Evolutionary conservation across 2,888 invertebrate genomes (phyloP).

Genomic region (Drosophila mayaguana): DNA sequence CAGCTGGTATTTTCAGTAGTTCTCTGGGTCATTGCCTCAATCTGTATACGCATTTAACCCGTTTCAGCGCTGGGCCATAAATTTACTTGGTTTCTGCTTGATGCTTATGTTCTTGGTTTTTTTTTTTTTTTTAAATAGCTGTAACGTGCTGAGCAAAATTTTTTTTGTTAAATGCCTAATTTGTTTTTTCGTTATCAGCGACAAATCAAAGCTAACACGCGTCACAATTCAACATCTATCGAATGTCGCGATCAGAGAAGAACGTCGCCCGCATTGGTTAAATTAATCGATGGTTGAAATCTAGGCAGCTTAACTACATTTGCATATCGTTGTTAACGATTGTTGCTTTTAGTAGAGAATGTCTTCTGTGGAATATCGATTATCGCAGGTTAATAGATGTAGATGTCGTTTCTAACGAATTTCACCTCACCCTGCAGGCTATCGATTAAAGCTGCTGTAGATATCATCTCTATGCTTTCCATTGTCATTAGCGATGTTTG

Average conservation of each 20-base stretch:
- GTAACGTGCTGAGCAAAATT: constrained; percentile 68
- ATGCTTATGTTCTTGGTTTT: constrained; percentile 18
- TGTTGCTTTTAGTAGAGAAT: background rate
- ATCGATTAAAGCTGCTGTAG: background rate
- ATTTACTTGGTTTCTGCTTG: constrained; percentile 37
- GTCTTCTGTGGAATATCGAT: background rate
- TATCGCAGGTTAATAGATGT: background rate
- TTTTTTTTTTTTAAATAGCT: constrained; percentile 26
- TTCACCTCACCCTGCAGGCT: background rate
- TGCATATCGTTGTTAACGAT: background rate
- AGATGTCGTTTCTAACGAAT: background rate
- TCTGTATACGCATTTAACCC: constrained; percentile 38
- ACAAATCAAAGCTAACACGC: constrained; percentile 46
- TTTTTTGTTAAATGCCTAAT: constrained; percentile 47
- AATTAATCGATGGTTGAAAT: background rate
- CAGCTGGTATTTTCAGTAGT: constrained; percentile 45
- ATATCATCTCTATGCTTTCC: background rate
- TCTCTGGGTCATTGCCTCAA: constrained; percentile 75
- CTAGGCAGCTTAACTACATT: background rate
- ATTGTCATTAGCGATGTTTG: background rate
- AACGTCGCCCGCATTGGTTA: constrained; percentile 11
- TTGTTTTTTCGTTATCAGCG: constrained; percentile 60
- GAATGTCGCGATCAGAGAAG: constrained; percentile 16
- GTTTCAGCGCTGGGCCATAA: constrained; percentile 59
- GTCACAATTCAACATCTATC: constrained; percentile 33